Evolutionary conservation across 2,113 vertebrate genomes (phyloP).

Genomic region (Noturus placidus): DNA sequence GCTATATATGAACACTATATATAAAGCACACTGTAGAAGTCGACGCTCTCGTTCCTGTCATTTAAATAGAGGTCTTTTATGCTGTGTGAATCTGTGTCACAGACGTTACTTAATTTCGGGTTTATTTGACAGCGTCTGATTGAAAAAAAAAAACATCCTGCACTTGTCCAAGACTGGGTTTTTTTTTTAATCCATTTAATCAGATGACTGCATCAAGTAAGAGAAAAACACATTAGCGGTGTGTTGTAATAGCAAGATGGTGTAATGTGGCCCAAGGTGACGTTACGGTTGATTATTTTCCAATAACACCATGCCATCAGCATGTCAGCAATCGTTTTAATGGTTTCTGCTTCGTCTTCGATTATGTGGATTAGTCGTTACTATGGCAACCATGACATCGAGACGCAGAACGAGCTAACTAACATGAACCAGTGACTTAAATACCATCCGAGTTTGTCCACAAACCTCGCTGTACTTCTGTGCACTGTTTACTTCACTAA

Average conservation of each 20-base stretch:
- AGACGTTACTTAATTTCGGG: not conserved
- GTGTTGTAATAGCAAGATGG: not conserved
- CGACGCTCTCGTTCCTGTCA: not conserved
- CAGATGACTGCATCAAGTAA: too few species aligned
- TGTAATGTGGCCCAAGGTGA: not conserved
- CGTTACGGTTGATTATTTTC: not conserved
- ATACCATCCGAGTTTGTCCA: not conserved
- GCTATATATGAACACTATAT: slow-evolving; percentile 12
- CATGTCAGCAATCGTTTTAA: too few species aligned
- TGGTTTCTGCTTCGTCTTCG: not conserved
- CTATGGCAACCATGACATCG: not conserved
- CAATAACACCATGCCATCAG: not conserved
- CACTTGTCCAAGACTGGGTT: too few species aligned
- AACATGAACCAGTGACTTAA: not conserved
- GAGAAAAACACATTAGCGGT: too few species aligned
- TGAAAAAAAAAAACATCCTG: too few species aligned
- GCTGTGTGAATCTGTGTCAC: not conserved
- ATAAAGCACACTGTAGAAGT: not conserved
- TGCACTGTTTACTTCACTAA: not conserved
- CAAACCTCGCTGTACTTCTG: not conserved
- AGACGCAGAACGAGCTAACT: not conserved
- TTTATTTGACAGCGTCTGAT: too few species aligned
- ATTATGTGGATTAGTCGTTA: not conserved
- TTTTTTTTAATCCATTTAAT: too few species aligned
- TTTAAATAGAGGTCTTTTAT: not conserved